phyloP scores from a whole-genome alignment of 2,888 invertebrate genomes.

The Neoaliturus tenellus region DNA sequence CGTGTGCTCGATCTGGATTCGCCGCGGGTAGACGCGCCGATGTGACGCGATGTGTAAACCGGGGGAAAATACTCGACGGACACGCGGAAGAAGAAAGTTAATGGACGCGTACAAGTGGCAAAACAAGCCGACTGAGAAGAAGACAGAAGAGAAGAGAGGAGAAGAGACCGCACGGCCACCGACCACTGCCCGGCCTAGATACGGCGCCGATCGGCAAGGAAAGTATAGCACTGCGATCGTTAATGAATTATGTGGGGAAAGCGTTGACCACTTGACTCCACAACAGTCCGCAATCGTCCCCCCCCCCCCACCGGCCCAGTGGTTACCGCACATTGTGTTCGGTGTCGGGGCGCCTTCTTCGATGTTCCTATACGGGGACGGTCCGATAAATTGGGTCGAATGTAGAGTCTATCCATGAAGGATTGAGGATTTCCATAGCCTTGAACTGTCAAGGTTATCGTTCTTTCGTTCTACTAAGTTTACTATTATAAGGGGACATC shows the following conservation, averaged over 20 bases:
- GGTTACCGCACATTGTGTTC: no score
- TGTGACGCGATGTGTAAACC: not conserved
- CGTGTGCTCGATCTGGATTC: not conserved
- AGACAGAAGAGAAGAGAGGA: not conserved
- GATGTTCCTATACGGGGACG: no score
- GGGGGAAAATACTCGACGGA: not conserved
- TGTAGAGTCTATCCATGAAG: no score
- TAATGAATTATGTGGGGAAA: conserved; percentile 39
- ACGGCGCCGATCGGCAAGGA: conserved; percentile 5
- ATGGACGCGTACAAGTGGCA: conserved; percentile 20
- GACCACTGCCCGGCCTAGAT: conserved; percentile 12
- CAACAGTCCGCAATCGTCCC: not conserved
- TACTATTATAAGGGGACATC: no score
- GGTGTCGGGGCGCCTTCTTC: no score
- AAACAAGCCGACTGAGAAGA: not conserved
- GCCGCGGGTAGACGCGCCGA: not conserved
- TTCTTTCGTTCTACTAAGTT: no score
- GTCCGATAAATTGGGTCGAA: no score
- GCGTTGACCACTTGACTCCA: conserved; percentile 23
- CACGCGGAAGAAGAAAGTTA: conserved; percentile 25
- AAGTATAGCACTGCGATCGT: conserved; percentile 21
- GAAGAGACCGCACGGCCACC: not conserved
- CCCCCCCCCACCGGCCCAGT: not conserved
- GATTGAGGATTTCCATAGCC: no score
- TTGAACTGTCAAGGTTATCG: no score